Evolutionary conservation across 1,140 invertebrate genomes (phyloP), one percentile per base, ranked within the genome.

Genomic region (Teleopsis dalmanni): DNA sequence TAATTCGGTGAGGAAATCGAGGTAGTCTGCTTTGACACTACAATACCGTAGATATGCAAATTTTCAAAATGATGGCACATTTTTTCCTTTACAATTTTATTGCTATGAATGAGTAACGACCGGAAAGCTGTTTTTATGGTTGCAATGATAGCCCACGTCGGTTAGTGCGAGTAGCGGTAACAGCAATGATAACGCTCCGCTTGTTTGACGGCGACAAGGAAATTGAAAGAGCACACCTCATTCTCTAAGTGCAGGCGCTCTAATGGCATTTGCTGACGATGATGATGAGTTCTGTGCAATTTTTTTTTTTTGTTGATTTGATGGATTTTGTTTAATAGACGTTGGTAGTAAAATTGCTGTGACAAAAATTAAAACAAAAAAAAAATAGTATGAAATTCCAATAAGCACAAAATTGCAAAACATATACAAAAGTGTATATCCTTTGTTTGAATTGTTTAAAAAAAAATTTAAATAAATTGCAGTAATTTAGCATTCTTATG

Each of bases 91-190:
- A n/a, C 29, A 31, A 18, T 44, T 22, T 25, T 44, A 18, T n/a
- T 36, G 16, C 33, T 22, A 31, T 33, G 23, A 11, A 47, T 47
- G 44, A 47, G 14, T n/a, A 47, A 47, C 44, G 44, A 47, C 44
- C 44, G 44, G 44, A 47, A 47, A 35, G 44, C 22, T 19, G 31
- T 21, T 47, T 47, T 47, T 47, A 36, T 47, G 44, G 21, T 23
- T 35, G 14, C 44, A 47, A 35, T 21, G 44, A 23, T 47, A 23
- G 22, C 44, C 19, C 34, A 19, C 19, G 22, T 35, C 31, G 36
- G 44, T 33, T 44, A 44, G 34, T 38, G 25, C 37, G 19, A 23
- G 22, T 23, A 38, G 37, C 25, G 37, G 14, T 38, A 23, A 38
- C 37, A 38, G 25, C n/a, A 23, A 38, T 22, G n/a, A 38, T 38